Evolutionary conservation across 2,888 invertebrate genomes (phyloP).

Genomic region (Rutpela maculata): DNA sequence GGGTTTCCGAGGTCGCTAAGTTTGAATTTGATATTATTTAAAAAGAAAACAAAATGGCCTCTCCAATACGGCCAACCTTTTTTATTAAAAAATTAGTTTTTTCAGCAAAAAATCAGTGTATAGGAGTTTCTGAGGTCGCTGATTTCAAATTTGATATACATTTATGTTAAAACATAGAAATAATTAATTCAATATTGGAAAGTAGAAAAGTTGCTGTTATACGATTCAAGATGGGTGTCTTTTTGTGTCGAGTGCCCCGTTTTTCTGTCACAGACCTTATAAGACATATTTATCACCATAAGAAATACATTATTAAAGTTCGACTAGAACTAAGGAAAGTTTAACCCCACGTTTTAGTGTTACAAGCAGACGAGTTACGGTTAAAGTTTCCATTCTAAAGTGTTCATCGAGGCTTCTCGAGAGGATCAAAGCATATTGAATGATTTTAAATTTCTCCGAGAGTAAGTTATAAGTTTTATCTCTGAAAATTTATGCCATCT

Average conservation of each 20-base stretch:
- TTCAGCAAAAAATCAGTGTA: too few species aligned
- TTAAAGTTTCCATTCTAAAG: slow-evolving; percentile 39
- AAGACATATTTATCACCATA: slow-evolving; percentile 21
- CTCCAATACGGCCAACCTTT: too few species aligned
- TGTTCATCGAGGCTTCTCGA: slow-evolving; percentile 33
- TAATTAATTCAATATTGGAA: too few species aligned
- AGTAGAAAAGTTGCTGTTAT: too few species aligned
- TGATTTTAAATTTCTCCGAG: slow-evolving; percentile 40
- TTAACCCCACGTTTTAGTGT: slow-evolving; percentile 30
- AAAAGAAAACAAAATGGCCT: too few species aligned
- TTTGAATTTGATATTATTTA: too few species aligned
- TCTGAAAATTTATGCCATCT: slow-evolving; percentile 14
- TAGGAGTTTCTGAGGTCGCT: too few species aligned
- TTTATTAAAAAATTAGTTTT: too few species aligned
- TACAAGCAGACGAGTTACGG: slow-evolving; percentile 39
- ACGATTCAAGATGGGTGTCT: too few species aligned
- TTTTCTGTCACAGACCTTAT: slow-evolving; percentile 5
- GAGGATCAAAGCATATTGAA: slow-evolving; percentile 40
- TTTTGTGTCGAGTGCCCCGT: background rate
- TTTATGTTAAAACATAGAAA: too few species aligned
- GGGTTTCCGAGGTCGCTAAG: too few species aligned
- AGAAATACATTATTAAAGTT: slow-evolving; percentile 43
- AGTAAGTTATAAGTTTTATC: slow-evolving; percentile 36
- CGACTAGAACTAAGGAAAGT: slow-evolving; percentile 36
- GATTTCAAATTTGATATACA: too few species aligned